Base-by-base conservation (phyloP, 1,140 invertebrate species). In the Odontomachus brunneus region DNA sequence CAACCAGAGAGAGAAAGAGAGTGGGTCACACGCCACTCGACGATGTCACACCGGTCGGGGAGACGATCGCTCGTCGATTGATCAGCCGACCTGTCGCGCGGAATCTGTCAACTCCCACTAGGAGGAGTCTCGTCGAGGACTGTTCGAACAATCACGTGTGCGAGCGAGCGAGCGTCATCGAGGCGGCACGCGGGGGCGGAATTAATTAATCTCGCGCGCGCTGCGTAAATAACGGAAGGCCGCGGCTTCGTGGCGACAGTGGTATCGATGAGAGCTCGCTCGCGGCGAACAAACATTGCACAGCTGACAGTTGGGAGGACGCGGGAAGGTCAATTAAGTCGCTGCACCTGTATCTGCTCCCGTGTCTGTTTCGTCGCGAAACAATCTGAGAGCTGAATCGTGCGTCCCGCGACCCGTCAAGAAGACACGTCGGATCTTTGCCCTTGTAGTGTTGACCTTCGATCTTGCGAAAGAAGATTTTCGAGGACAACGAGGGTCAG, bases 191-290 rank as follows among this genome's bases (percentile, higher is more conserved):
- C 75, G 75, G n/a, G 51, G 65, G 75, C 14, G 65, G 75, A 57
- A 59, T 78, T 57, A 66, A 78, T 80, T 71, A 44, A 48, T 48
- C 57, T 71, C 5, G 14, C 26, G 14, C 51, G 17, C 33, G 60
- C 49, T 78, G 75, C 65, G 65, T 59, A 69, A 80, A 80, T 57
- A 48, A 44, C 26, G 44, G 15, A 44, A 26, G 48, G 60, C 15
- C 22, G 33, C 24, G 38, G 19, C 62, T 33, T 24, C 60, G 38
- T 44, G 38, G 29, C 29, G 38, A 44, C 38, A 11, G 38, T 44
- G 14, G 14, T 65, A 29, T n/a, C 26, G 48, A 66, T 38, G 60
- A 53, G 19, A 38, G 14, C 29, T 15, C 11, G 14, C 29, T 15
- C 11, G 44, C 44, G 14, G 48, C 15, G 19, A n/a, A n/a, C 14